A percentile compares a stretch with the other conserved stretches of the same genome.
Evolutionary conservation across 35 echinoderm and acorn worm genomes (phyloP).

Genomic region (Ophiothrix spiculata): DNA sequence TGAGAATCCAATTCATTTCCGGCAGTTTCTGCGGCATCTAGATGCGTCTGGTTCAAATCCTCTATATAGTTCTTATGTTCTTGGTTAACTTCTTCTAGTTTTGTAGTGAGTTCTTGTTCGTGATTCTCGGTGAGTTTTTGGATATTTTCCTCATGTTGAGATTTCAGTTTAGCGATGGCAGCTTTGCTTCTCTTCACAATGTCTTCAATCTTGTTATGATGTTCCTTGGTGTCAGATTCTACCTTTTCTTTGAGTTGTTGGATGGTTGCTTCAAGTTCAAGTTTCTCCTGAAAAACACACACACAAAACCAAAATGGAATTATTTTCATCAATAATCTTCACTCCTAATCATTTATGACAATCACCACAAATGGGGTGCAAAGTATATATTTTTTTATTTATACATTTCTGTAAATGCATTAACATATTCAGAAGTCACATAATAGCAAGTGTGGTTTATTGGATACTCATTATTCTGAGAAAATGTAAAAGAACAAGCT

Average conservation of each 20-base stretch:
- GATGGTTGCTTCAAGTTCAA: slow-evolving; percentile 61
- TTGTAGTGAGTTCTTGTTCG: slow-evolving; percentile 49
- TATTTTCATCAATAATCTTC: background rate
- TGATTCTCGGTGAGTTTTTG: slow-evolving; percentile 65
- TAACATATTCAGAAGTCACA: too few species aligned
- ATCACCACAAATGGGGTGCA: too few species aligned
- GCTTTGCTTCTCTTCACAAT: slow-evolving; percentile 68
- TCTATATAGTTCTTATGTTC: slow-evolving; percentile 71
- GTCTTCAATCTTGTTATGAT: slow-evolving; percentile 81
- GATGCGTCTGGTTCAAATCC: slow-evolving; percentile 62
- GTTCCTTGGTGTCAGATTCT: slow-evolving; percentile 61
- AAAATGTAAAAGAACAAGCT: too few species aligned
- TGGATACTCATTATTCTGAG: too few species aligned
- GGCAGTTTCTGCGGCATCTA: slow-evolving; percentile 52
- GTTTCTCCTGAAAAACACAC: slow-evolving; percentile 57
- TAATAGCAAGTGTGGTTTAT: too few species aligned
- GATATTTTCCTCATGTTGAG: slow-evolving; percentile 51
- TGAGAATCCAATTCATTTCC: slow-evolving; percentile 58
- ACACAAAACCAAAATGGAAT: background rate
- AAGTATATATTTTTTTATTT: too few species aligned
- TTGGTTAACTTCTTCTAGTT: slow-evolving; percentile 64
- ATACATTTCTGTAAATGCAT: too few species aligned
- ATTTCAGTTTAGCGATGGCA: slow-evolving; percentile 68
- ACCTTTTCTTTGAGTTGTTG: slow-evolving; percentile 81
- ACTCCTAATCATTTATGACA: background rate